Evolutionary conservation across 1,140 invertebrate species (phyloP), one percentile per base, ranked within the genome.

Genomic region (Papilio helenus): DNA sequence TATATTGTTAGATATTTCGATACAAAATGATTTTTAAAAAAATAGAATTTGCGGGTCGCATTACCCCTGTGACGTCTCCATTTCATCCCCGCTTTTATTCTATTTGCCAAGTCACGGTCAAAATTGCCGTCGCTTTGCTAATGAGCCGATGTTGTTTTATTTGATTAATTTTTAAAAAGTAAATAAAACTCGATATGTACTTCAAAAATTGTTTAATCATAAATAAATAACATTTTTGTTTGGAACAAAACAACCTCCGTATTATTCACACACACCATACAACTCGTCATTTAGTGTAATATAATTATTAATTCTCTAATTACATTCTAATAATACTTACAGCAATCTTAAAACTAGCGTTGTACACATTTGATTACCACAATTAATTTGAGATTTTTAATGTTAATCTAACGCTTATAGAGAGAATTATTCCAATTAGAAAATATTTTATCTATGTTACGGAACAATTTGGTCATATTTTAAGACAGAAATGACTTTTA

Each of bases 141-240:
- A 12, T 46, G 44, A 46, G 14, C 14, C 44, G 29, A 29, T 2
- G 44, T 46, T 49, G 46, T 49, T 49, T 18, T 49, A 49, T 49
- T 16, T 16, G 46, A 49, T 16, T 18, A n/a, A 34, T 39, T 29
- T 44, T 73, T 78, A 84, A 79, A 82, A 74, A 81, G 29, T 72
- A 58, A 72, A 71, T 51, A 18, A 76, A 76, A 51, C 10, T 10
- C 18, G 39, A 78, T 55, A 77, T 72, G 79, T 91, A 91, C 89
- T 93, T 93, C 86, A 94, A 94, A 94, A 93, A 91, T 93, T 88
- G 89, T 94, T 94, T 94, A 94, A 90, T 94, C 91, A 94, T 94
- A 94, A 94, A 94, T 94, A 94, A 94, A 94, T 94, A 94, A 93
- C 92, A 93, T 93, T 94, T 91, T 93, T 92, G 91, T 93, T 93